Base-by-base conservation (phyloP, 2,888 invertebrate species). In the Pocota personata region DNA sequence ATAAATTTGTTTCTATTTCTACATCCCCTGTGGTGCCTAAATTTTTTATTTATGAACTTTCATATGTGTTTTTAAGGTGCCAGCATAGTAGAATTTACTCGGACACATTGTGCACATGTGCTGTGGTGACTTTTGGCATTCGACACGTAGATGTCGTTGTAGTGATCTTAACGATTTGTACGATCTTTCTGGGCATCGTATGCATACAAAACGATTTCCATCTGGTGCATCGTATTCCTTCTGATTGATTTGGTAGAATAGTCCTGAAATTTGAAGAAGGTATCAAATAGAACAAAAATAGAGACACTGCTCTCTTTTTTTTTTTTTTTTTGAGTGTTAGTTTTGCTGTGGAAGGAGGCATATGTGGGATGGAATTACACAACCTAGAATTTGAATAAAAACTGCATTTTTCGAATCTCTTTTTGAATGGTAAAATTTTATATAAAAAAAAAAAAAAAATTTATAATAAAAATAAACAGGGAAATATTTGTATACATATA, bases 41-140 rank as follows among this genome's bases (percentile, higher is more conserved):
- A 4, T 1, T 89, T 89, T 89, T 89, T 89, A 90, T 16, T 73
- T 78, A 71, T 80, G 84, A 46, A 75, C 57, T 80, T 66, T 71
- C 84, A 88, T 84, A 79, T 88, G 89, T 67, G 86, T 87, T 66
- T 88, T 88, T 55, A 89, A 62, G 5, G 88, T 89, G 64, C 87
- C 87, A 43, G 88, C 72, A 86, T 91, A 91, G 78, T 89, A 90
- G 87, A 91, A 91, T 86, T 89, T 89, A 82, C 88, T 89, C 16
- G 84, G 73, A 83, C 93, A 94, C 62, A 91, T 89, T 1, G 88
- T 87, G 87, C 94, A 94, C 30, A 91, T 89, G 88, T 93, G 93
- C 48, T 91, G 91, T 0, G 92, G 93, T 72, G 92, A 92, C 88
- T 93, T 93, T 55, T 93, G 93, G 87, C 94, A 94, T 88, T 94